phyloP scores from a whole-genome alignment of 1,140 invertebrate genomes.

The Pachypsylla venusta region DNA sequence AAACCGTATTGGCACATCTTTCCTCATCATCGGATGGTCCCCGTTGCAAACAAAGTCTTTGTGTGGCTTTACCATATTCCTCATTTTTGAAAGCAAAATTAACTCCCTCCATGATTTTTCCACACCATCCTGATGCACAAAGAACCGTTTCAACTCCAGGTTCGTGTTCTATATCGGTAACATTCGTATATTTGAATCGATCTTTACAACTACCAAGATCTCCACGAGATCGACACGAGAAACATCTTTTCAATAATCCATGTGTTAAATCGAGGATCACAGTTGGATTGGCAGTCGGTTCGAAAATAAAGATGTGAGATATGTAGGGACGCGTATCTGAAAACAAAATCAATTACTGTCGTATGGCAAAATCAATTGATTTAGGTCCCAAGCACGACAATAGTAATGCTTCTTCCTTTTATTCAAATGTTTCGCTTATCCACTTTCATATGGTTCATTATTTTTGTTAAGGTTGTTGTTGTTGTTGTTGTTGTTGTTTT shows the following conservation, averaged over 20 bases:
- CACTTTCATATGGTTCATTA: too few relatives aligned
- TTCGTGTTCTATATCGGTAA: constrained; percentile 43
- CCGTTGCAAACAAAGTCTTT: constrained; percentile 69
- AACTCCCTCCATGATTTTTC: constrained; percentile 70
- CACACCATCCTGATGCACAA: constrained; percentile 85
- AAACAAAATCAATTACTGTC: too few relatives aligned
- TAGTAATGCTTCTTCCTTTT: too few relatives aligned
- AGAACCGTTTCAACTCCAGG: constrained; percentile 59
- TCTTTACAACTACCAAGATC: constrained; percentile 77
- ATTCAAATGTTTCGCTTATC: too few relatives aligned
- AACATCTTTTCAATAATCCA: constrained; percentile 51
- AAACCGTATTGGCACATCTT: constrained; percentile 67
- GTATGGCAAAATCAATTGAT: too few relatives aligned
- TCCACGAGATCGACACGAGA: constrained; percentile 68
- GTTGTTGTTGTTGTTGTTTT: too few relatives aligned
- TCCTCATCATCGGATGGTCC: constrained; percentile 76
- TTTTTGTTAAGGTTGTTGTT: too few relatives aligned
- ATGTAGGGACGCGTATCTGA: too few relatives aligned
- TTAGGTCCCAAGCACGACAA: too few relatives aligned
- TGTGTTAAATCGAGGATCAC: neutral
- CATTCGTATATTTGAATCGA: constrained; percentile 59
- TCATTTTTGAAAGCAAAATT: constrained; percentile 46
- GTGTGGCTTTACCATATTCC: constrained; percentile 73
- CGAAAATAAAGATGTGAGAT: too few relatives aligned
- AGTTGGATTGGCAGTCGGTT: too few relatives aligned